These are phyloP conservation scores for Elephas maximus DNA, from an alignment of 2,113 vertebrate species.

Conservation along the genomic window DNA sequence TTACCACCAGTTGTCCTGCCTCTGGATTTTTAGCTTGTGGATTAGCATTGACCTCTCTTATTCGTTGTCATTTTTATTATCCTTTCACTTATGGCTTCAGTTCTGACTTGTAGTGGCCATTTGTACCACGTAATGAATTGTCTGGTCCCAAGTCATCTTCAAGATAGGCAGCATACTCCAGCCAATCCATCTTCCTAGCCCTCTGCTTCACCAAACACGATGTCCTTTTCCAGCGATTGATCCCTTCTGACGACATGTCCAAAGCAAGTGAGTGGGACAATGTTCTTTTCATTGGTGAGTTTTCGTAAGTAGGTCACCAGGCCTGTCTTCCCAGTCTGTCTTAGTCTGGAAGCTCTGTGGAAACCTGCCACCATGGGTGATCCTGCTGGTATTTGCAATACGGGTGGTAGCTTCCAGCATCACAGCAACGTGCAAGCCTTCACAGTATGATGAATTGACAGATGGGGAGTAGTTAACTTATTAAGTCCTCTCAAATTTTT, in stretches of 20 bases:
- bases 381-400: neutral
- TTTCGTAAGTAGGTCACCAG: no score
- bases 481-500: neutral
- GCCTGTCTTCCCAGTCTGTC: no score
- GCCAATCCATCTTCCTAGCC: neutral
- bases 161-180: no score
- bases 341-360: no score
- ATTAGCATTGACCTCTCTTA: neutral
- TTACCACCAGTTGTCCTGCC: neutral
- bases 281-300: no score
- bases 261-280: no score
- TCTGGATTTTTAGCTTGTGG: neutral
- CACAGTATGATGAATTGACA: no score
- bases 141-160: neutral
- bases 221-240: no score
- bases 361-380: no score
- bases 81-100: neutral
- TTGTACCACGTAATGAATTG: neutral
- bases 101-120: neutral
- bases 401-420: neutral
- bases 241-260: no score
- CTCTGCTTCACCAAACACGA: no score
- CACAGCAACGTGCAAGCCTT: neutral
- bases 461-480: neutral
- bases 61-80: neutral